A percentile compares a stretch with the other conserved stretches of the same genome.
Evolutionary conservation across 1,140 invertebrate genomes (phyloP).

Genomic region (Bombyx mandarina): DNA sequence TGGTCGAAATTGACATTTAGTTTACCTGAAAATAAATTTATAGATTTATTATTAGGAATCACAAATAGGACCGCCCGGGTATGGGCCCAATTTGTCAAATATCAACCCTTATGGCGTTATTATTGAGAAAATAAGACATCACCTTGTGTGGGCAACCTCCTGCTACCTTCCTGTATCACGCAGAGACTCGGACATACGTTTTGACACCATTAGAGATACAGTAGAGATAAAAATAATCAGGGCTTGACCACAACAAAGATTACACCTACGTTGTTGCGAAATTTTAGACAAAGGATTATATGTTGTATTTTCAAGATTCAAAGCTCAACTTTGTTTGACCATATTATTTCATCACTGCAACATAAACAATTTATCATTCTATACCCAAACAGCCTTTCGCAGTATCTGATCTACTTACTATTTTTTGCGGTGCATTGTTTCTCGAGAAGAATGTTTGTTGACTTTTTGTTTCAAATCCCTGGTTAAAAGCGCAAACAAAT

Average conservation of each 20-base stretch:
- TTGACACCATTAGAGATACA: constrained; percentile 65
- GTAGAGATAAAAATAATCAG: constrained; percentile 62
- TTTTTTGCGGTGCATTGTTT: constrained; percentile 55
- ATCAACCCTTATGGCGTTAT: constrained; percentile 42
- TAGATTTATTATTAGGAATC: constrained; percentile 9
- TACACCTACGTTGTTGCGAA: constrained; percentile 16
- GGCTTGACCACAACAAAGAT: constrained; percentile 49
- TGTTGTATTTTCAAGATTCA: too few relatives aligned
- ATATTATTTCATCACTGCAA: neutral
- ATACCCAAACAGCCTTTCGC: constrained; percentile 53
- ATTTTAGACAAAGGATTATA: too few relatives aligned
- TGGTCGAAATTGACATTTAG: constrained; percentile 2
- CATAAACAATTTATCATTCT: constrained; percentile 56
- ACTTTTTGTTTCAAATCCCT: constrained; percentile 55
- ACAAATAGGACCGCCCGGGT: constrained; percentile 41
- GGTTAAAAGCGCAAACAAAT: constrained; percentile 52
- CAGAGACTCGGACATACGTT: constrained; percentile 58
- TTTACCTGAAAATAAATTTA: constrained; percentile 15
- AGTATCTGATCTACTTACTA: constrained; percentile 64
- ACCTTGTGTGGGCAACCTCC: constrained; percentile 55
- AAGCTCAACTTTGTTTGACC: too few relatives aligned
- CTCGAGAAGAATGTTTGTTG: constrained; percentile 36
- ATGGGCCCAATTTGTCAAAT: constrained; percentile 52
- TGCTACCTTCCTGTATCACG: constrained; percentile 62
- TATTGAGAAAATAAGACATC: constrained; percentile 50